Base-by-base conservation (phyloP, 2,113 vertebrate genomes). In the Lepus timidus region DNA sequence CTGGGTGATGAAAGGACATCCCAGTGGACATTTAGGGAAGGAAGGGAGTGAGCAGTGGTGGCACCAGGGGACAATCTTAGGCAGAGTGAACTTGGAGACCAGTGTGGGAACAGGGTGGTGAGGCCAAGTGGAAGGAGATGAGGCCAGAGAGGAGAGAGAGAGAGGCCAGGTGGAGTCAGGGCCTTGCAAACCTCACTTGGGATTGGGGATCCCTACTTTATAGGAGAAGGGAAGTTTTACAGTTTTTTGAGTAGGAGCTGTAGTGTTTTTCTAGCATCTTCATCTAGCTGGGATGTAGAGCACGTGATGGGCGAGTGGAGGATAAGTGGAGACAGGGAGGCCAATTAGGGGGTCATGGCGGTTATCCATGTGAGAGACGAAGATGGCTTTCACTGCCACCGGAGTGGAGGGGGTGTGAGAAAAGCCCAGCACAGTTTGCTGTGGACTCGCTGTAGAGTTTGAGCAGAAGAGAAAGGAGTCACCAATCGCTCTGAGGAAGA, bases 401-500 rank as follows among this genome's bases (percentile, higher is more conserved):
- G 17, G 85, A 55, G 19, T 36, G 12, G 55, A 11, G 16, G 65
- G 25, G 27, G 61, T 61, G 31, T 16, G 17, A 44, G 49, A 62
- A 91, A 84, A 94, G 51, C 3, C 39, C 36, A 74, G 23, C 6
- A n/a, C 44, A 67, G 81, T 64, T 79, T 68, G 58, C 14, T 44
- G 39, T 67, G 25, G 39, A 13, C 55, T 74, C 36, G 25, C 61
- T 67, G 9, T 75, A 12, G 22, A 29, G 61, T 68, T 94, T 75
- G 74, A 92, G 13, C 79, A 62, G 67, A 92, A 75, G 85, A 75
- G 73, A 78, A 79, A 67, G 31, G 61, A 68, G 27, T 80, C n/a
- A 73, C 9, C 27, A 51, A 36, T 82, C 27, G 27, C 58, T 74
- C 23, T 12, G 27, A 70, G 33, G 31, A 71, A 51, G 29, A 93